phyloP scores from a whole-genome alignment of 2,113 vertebrate species.

The Phylloscopus whistleri region DNA sequence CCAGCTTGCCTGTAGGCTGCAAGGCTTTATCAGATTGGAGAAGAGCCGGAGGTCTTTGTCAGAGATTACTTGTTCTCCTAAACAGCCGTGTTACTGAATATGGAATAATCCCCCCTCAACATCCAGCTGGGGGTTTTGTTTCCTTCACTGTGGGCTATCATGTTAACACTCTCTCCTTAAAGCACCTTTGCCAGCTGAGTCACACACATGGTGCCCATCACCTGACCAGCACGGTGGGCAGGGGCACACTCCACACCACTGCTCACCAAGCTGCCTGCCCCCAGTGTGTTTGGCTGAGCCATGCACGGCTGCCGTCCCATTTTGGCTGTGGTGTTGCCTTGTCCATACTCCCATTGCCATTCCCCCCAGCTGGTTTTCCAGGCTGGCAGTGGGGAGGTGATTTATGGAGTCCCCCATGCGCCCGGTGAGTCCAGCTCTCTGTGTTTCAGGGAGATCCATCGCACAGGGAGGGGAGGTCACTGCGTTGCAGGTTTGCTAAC shows the following conservation, averaged over 20 bases:
- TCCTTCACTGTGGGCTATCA: not conserved
- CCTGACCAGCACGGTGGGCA: fast-evolving
- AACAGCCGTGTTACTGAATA: slow-evolving; percentile 39
- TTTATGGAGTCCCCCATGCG: not conserved
- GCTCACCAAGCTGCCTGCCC: not conserved
- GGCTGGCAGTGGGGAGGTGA: not conserved
- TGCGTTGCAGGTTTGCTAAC: slow-evolving; percentile 64
- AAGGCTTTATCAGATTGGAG: slow-evolving; percentile 8
- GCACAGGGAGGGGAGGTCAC: slow-evolving; percentile 53
- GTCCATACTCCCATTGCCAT: not conserved
- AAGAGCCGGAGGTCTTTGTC: slow-evolving; percentile 12
- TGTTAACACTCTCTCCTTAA: not conserved
- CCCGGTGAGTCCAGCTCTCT: slow-evolving; percentile 8
- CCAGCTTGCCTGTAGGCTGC: slow-evolving; percentile 18
- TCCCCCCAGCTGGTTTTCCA: not conserved
- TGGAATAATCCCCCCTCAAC: not conserved
- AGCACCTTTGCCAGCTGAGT: not conserved
- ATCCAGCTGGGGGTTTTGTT: not conserved
- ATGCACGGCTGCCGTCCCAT: fast-evolving
- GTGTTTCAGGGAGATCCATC: slow-evolving; percentile 43
- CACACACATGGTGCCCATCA: not conserved
- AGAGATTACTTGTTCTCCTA: slow-evolving; percentile 47
- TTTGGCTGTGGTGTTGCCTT: not conserved
- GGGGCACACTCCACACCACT: not conserved
- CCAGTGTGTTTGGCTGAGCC: not conserved